Conservation (phyloP, 2,113 vertebrate genomes). For the Centropus bengalensis region DNA sequence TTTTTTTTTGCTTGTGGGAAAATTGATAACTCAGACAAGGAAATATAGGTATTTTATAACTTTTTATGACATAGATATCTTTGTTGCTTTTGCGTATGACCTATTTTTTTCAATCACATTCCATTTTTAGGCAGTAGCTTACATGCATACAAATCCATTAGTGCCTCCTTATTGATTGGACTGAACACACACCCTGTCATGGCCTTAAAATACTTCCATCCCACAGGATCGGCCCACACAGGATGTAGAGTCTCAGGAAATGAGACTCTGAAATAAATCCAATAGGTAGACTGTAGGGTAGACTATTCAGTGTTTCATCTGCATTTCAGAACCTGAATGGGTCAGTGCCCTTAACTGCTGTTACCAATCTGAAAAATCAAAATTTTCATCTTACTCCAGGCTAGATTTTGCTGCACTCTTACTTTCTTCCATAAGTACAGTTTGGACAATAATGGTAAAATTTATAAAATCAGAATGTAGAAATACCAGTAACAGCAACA, state of each 20-base stretch:
- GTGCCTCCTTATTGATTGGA: accelerated
- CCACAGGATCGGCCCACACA: not conserved
- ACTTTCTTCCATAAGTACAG: not conserved
- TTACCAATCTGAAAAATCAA: not conserved
- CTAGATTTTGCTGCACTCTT: not conserved
- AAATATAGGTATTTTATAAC: not conserved
- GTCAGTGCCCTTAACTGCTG: not conserved
- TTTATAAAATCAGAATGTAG: not conserved
- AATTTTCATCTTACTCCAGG: not conserved
- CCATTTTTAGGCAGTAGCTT: not conserved
- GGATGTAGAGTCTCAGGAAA: not conserved
- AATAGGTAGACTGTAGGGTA: not conserved
- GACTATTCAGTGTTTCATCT: not conserved
- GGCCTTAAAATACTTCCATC: not conserved
- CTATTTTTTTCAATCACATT: not conserved
- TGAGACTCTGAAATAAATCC: not conserved
- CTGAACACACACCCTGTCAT: not conserved
- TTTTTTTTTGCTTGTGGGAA: not conserved
- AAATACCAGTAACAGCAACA: not conserved
- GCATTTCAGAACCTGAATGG: not conserved
- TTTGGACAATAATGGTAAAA: not conserved
- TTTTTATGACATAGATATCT: not conserved
- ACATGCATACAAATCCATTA: not conserved
- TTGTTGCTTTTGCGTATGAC: not conserved
- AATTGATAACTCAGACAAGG: not conserved